These are phyloP conservation scores for Xiphophorus maculatus DNA, from an alignment of 2,113 vertebrate genomes.

Conservation along the genomic window DNA sequence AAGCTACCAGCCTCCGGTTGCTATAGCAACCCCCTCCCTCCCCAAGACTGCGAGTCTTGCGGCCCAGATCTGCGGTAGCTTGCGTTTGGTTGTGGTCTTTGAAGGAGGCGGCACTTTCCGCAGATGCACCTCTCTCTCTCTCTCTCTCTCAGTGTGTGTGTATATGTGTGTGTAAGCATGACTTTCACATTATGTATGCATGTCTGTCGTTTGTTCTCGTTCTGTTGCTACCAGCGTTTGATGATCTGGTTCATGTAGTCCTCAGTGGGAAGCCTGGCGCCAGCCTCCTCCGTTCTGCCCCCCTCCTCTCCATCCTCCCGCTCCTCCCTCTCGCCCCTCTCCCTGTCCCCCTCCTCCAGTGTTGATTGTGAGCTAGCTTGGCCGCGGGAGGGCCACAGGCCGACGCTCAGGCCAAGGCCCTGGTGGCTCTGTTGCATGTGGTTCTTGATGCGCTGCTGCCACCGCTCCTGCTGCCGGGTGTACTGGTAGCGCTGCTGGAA, in stretches of 20 bases:
- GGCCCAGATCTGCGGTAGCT: constrained; percentile 28
- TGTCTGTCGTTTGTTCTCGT: constrained; percentile 40
- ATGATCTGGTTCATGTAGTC: constrained; percentile 99
- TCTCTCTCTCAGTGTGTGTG: background rate
- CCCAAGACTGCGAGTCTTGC: constrained; percentile 29
- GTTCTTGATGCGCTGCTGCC: constrained; percentile 90
- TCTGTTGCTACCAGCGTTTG: constrained; percentile 92
- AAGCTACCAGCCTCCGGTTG: constrained; percentile 48
- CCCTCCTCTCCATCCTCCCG: constrained; percentile 66
- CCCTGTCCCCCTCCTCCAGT: constrained; percentile 48
- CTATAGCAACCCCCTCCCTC: constrained; percentile 52
- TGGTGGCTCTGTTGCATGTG: constrained; percentile 87
- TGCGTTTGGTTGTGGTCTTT: constrained; percentile 43
- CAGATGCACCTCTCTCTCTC: constrained; percentile 1
- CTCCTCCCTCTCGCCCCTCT: constrained; percentile 53
- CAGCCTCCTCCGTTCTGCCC: constrained; percentile 75
- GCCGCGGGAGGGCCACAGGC: constrained; percentile 71
- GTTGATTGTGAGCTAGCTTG: constrained; percentile 42
- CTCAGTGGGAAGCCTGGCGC: constrained; percentile 91
- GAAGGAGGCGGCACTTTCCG: constrained; percentile 34
- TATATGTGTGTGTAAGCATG: constrained; percentile 5
- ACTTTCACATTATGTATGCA: constrained; percentile 56
- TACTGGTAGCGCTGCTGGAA: constrained; percentile 99
- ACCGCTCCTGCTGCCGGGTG: constrained; percentile 91
- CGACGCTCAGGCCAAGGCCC: constrained; percentile 78